Evolutionary conservation across 92 coral and sea anemone species (phyloP), one percentile per base, ranked within the genome.

Genomic region (Hydrozoanthus gracilis): DNA sequence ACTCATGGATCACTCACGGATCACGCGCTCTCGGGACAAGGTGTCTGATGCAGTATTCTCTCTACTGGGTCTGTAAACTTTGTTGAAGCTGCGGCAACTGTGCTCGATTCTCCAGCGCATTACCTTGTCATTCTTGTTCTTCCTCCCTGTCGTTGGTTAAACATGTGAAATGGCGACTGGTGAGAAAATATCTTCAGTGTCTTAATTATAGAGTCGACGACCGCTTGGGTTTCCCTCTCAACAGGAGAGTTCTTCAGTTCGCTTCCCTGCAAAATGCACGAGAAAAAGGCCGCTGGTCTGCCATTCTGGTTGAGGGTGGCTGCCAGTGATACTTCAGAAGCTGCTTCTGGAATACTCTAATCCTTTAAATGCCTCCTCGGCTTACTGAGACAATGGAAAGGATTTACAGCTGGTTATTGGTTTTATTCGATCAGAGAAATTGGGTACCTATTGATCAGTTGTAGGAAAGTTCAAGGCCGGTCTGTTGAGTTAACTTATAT

Each of bases 1-100:
- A 51, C 79, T 67, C 79, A 67, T 78, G 18, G 69, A 87, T 1
- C 86, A 78, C 3, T 67, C 79, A 67, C 68, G 18, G 69, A 87
- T 1, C 86, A 78, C 3, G 80, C 55, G n/a, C 78, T 47, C 49
- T 69, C 74, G 74, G 9, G 49, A 69, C 27, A 69, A 18, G 74
- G 74, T 44, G 27, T 65, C 71, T 14, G 71, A 9, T 18, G 71
- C 65, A 14, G n/a, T 58, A 58, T 58, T 58, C 65, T 58, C 65
- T 58, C n/a, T 58, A 16, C 65, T 16, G n/a, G 80, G 80, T 48
- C 80, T 54, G 51, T 49, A 58, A 17, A n/a, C 71, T 79, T 55
- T 58, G 62, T 55, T 71, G 27, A 55, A 79, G 35, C 84, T 48
- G 8, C 2, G 46, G 61, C 82, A 76, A 35, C 82, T 76, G 60